Evolutionary conservation across 2,113 vertebrate genomes (phyloP), one percentile per base, ranked within the genome.

Genomic region (Cyanistes caeruleus): DNA sequence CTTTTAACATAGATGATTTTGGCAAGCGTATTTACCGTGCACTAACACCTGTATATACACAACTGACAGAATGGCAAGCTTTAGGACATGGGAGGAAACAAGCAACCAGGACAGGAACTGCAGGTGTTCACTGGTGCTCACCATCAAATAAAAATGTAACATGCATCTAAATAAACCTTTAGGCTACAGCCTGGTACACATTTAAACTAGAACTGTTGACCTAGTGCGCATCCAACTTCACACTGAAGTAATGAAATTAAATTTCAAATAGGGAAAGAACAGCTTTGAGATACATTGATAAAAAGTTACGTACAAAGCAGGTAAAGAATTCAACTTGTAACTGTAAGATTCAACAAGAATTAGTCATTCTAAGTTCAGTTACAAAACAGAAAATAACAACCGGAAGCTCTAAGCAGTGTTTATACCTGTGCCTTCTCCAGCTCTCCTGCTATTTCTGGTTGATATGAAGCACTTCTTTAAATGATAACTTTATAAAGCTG

Each of bases 1-100:
- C 89, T 94, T 94, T 64, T 70, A 96, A 92, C 70, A n/a, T 28
- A 56, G 51, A 83, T 30, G 44, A 93, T 79, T 93, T 90, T 49
- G 53, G 92, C 49, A 90, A 65, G 65, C 67, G 49, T 77, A 68
- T 76, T 84, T 69, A 84, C 87, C 87, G n/a, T 11, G 58, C 58
- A 52, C 74, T 35, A 73, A 69, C 75, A 88, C 89, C 94, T 88
- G 85, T 62, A 89, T 16, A 58, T 16, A 58, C 9, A 90, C 44
- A 88, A 52, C 65, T 12, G 83, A 85, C 41, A 79, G 44, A 63
- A 63, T 11, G 63, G n/a, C 31, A 95, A 75, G 48, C 55, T 82
- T 53, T 63, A 68, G 85, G 70, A 88, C 63, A 25, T 7, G 17
- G 19, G n/a, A 46, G 74, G 35, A 89, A 89, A 75, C 0, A 2